Percentiles rank a stretch among this genome's conserved stretches.
Evolutionary conservation across 2,888 invertebrate genomes (phyloP).

Genomic region (Holacanthella duospinosa): DNA sequence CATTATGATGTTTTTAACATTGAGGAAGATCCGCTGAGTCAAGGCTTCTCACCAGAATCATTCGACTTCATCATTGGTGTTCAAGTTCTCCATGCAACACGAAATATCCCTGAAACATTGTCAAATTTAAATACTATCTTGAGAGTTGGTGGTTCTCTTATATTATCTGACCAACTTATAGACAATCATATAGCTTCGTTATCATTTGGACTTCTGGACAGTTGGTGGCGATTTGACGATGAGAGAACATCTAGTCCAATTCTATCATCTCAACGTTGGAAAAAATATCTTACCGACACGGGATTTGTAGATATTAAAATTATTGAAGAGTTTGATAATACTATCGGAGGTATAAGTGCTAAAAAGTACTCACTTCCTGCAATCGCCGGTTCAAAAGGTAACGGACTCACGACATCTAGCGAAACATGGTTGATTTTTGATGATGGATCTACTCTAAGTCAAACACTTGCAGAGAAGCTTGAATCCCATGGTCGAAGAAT

Average conservation of each 20-base stretch:
- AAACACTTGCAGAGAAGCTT: not conserved
- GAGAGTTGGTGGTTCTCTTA: not conserved
- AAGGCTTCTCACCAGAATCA: not conserved
- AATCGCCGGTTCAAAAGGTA: not conserved
- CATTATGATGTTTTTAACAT: not conserved
- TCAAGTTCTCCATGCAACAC: slow-evolving; percentile 4
- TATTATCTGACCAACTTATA: not conserved
- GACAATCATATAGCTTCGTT: not conserved
- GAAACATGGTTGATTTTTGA: not conserved
- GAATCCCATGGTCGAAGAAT: not conserved
- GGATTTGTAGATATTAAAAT: not conserved
- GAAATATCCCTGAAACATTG: not conserved
- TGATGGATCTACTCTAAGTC: not conserved
- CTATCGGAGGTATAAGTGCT: not conserved
- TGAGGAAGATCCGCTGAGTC: not conserved
- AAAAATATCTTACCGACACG: not conserved
- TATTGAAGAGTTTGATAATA: not conserved
- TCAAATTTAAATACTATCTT: not conserved
- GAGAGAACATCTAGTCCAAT: not conserved
- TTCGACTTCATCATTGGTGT: not conserved
- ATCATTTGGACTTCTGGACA: not conserved
- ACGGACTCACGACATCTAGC: too few species aligned
- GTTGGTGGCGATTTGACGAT: slow-evolving; percentile 3
- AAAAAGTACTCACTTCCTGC: not conserved
- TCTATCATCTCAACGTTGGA: not conserved